Conservation (phyloP, 2,797 vertebrate genomes). For the Manis pentadactyla region DNA sequence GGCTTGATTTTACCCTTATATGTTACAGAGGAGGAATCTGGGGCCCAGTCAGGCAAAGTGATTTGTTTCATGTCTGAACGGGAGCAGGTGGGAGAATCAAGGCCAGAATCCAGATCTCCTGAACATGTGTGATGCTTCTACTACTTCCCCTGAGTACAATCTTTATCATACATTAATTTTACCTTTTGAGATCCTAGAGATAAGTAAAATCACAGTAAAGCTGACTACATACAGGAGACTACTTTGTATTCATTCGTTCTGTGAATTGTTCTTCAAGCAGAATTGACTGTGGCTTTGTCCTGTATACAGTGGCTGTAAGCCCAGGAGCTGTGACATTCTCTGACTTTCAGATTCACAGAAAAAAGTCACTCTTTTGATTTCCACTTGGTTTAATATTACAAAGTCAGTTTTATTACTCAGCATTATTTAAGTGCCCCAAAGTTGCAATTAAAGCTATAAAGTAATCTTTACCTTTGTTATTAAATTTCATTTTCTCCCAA, state of each 20-base stretch:
- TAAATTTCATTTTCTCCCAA: conserved; percentile 51
- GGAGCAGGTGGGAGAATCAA: background rate
- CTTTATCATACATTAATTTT: background rate
- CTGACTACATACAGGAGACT: background rate
- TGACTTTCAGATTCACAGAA: conserved; percentile 35
- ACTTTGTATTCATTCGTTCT: conserved; percentile 32
- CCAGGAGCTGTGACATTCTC: background rate
- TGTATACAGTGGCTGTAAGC: background rate
- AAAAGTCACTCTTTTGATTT: conserved; percentile 53
- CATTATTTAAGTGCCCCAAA: conserved; percentile 55
- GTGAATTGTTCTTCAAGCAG: conserved; percentile 50
- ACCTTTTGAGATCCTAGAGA: conserved; percentile 2
- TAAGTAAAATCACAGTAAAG: background rate
- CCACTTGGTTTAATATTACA: conserved; percentile 13
- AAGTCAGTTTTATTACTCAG: conserved; percentile 42
- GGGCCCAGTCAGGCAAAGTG: background rate
- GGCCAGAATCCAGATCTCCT: background rate
- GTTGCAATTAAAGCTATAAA: conserved; percentile 62
- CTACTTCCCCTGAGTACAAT: background rate
- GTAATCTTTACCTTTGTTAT: conserved; percentile 65
- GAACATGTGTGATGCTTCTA: background rate
- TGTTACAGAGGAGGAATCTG: background rate
- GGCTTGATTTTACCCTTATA: background rate
- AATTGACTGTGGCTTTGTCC: background rate
- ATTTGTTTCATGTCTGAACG: background rate